Evolutionary conservation across 1,140 invertebrate genomes (phyloP).

Genomic region (Thereuonema tuberculata): DNA sequence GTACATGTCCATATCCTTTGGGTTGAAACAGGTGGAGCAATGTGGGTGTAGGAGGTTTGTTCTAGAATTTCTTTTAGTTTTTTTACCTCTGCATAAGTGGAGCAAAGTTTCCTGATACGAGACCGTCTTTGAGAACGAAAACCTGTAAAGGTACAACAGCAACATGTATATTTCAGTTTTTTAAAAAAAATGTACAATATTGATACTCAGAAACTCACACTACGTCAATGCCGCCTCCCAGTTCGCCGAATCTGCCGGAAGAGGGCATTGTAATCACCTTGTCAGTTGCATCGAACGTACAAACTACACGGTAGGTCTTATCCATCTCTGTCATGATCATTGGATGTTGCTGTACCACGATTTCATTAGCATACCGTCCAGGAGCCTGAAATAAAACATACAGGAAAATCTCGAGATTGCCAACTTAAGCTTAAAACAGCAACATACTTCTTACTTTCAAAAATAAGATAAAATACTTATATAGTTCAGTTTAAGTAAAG

Average conservation of each 20-base stretch:
- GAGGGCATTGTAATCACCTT: constrained; percentile 36
- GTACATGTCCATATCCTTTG: no score
- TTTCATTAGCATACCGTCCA: constrained; percentile 37
- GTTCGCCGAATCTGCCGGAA: constrained; percentile 15
- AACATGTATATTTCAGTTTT: no score
- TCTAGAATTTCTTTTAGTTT: no score
- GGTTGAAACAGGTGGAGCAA: no score
- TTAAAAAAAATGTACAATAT: no score
- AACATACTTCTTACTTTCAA: neutral
- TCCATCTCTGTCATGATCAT: constrained; percentile 40
- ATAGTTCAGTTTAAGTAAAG: no score
- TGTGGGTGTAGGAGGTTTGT: no score
- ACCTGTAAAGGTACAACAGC: no score
- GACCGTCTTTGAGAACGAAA: no score
- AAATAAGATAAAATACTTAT: neutral
- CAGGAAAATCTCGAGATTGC: neutral
- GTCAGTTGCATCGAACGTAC: constrained; percentile 36
- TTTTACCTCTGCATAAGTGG: no score
- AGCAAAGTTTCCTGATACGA: no score
- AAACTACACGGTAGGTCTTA: constrained; percentile 37
- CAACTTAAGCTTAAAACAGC: neutral
- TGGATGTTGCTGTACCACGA: constrained; percentile 39
- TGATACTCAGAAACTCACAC: constrained; percentile 5
- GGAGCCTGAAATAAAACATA: constrained; percentile 24
- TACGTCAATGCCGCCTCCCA: neutral